Percentiles rank a stretch among this genome's conserved stretches.
Conservation (phyloP, 2,888 invertebrate genomes). For the Halictus ligatus region DNA sequence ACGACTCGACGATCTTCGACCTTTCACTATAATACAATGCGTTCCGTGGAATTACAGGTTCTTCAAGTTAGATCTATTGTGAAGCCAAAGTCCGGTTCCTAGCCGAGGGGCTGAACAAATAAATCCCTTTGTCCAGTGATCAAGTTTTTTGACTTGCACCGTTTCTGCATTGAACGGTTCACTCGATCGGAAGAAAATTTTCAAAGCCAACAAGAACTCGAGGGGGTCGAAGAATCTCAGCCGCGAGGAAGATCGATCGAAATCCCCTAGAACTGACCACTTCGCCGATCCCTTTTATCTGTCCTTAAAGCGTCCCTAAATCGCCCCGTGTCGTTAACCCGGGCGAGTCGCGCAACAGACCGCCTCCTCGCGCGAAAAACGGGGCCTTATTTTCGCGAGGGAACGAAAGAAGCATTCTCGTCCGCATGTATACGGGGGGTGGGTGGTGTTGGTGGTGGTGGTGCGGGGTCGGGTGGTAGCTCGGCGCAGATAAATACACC, state of each 20-base stretch:
- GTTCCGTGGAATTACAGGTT: not conserved
- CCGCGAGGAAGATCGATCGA: not conserved
- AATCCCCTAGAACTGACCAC: not conserved
- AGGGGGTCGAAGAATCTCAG: not conserved
- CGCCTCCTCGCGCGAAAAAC: not conserved
- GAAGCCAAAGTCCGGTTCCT: no score
- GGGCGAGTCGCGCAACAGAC: not conserved
- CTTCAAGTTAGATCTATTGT: no score
- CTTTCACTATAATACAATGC: not conserved
- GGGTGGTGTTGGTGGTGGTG: not conserved
- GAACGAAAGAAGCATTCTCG: not conserved
- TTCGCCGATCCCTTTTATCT: not conserved
- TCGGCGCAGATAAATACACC: constrained; percentile 61
- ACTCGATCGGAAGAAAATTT: not conserved
- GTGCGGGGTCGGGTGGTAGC: not conserved
- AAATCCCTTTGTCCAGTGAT: not conserved
- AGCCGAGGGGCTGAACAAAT: not conserved
- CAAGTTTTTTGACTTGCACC: not conserved
- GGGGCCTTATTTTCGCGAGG: not conserved
- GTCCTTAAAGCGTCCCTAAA: not conserved
- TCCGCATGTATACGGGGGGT: not conserved
- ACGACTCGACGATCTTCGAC: not conserved
- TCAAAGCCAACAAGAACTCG: not conserved
- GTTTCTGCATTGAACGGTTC: not conserved
- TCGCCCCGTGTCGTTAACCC: not conserved